Conservation (phyloP, 2,888 invertebrate species). For the Acleris holmiana region DNA sequence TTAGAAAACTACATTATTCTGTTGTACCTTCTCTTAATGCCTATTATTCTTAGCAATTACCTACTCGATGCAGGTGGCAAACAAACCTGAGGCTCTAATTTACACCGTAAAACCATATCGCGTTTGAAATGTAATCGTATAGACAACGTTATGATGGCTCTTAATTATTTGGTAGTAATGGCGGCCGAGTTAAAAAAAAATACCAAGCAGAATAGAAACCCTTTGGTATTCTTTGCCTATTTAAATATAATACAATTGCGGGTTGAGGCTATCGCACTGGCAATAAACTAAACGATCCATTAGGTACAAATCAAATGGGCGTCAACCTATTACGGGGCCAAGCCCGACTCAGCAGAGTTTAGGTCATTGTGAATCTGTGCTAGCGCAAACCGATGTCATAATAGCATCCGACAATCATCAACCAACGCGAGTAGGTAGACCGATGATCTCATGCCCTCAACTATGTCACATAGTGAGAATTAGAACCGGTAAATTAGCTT, state of each 20-base stretch:
- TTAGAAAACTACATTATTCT: too few species aligned
- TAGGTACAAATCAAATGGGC: background rate
- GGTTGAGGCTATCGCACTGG: background rate
- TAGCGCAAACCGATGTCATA: slow-evolving; percentile 18
- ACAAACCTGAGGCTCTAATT: too few species aligned
- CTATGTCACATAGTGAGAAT: slow-evolving; percentile 40
- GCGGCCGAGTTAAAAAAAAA: too few species aligned
- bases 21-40: too few species aligned
- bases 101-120: too few species aligned
- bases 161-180: too few species aligned
- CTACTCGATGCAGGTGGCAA: too few species aligned
- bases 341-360: background rate
- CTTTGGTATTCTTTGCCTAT: too few species aligned
- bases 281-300: background rate
- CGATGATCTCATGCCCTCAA: slow-evolving; percentile 55
- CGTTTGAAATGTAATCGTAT: too few species aligned
- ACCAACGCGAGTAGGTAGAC: slow-evolving; percentile 36
- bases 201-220: too few species aligned
- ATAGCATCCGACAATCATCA: slow-evolving; percentile 22
- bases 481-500: slow-evolving; percentile 25
- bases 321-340: background rate
- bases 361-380: slow-evolving; percentile 15
- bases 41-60: too few species aligned
- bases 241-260: background rate
- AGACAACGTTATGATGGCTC: too few species aligned